These are phyloP conservation scores for Tragelaphus strepsiceros DNA, from an alignment of 2,113 vertebrate genomes.

Conservation along the genomic window DNA sequence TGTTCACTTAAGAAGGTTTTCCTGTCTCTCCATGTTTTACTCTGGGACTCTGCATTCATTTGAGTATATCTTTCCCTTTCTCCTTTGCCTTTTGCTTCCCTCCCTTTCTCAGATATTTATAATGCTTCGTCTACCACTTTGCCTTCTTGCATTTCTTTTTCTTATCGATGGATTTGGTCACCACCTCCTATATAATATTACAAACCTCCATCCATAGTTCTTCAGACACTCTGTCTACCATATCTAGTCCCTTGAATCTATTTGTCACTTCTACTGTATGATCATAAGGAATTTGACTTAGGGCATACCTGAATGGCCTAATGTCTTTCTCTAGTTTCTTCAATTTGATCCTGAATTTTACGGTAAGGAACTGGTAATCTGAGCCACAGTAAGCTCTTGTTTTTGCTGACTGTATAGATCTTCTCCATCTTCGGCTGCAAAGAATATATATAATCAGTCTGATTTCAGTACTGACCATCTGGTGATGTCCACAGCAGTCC, in stretches of 20 bases:
- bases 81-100: background rate
- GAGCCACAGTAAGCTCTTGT: background rate
- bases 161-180: background rate
- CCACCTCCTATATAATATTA: background rate
- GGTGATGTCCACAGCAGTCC: background rate
- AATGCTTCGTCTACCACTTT: background rate
- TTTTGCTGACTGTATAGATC: background rate
- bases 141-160: background rate
- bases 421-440: background rate
- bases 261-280: background rate
- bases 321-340: background rate
- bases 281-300: background rate
- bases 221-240: background rate
- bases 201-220: background rate
- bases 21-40: background rate
- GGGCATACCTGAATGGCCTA: background rate
- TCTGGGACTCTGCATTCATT: background rate
- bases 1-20: background rate
- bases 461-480: background rate
- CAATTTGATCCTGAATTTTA: background rate
- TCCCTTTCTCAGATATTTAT: background rate
- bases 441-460: background rate
- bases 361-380: background rate
- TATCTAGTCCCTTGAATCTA: background rate
- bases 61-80: background rate